phyloP scores from a whole-genome alignment of 2,888 invertebrate species.

The Heliconius sara region DNA sequence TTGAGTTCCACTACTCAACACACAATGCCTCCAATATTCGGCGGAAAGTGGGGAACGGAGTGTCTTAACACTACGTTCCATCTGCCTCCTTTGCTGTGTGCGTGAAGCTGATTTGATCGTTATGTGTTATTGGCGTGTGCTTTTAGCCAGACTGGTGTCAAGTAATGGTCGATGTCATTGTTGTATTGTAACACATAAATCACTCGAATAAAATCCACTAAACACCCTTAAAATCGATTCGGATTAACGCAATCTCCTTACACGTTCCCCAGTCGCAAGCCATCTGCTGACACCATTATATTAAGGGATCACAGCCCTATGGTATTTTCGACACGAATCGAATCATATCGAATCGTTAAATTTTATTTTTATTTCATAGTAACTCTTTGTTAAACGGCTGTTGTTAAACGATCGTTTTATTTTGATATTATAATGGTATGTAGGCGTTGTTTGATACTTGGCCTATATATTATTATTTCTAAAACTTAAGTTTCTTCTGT shows the following conservation, averaged over 20 bases:
- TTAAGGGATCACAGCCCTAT: constrained; percentile 53
- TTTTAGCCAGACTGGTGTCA: not conserved
- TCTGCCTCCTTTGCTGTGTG: no score
- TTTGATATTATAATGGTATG: constrained; percentile 43
- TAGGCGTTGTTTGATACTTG: constrained; percentile 16
- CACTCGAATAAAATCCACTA: constrained; percentile 6
- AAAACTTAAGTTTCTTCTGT: not conserved
- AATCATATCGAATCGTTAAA: constrained; percentile 60
- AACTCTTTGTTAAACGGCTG: constrained; percentile 59
- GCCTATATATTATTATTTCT: not conserved
- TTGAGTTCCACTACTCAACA: no score
- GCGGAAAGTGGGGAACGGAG: no score
- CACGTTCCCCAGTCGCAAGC: constrained; percentile 43
- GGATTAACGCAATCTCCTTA: constrained; percentile 38
- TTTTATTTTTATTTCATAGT: constrained; percentile 65
- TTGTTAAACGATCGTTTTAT: constrained; percentile 51
- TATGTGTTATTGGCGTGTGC: not conserved
- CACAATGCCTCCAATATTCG: no score
- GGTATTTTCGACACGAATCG: constrained; percentile 51
- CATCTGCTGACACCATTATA: constrained; percentile 47
- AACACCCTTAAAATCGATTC: constrained; percentile 30
- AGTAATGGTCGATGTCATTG: not conserved
- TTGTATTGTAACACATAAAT: not conserved
- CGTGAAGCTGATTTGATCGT: no score
- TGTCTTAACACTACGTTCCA: no score